Conservation (phyloP, 1,140 invertebrate species). For the Eurosta solidaginis region DNA sequence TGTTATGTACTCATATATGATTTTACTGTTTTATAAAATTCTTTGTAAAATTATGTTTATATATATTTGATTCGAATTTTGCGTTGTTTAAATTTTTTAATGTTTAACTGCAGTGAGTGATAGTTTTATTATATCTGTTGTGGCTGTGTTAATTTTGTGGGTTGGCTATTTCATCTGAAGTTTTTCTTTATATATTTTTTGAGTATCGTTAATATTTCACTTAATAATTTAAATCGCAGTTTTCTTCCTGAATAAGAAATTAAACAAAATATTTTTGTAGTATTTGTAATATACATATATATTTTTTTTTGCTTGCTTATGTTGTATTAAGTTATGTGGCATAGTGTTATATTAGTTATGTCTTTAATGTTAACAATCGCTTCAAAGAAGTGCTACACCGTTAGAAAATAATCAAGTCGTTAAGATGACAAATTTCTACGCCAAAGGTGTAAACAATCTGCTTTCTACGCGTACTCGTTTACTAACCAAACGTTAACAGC, state of each 20-base stretch:
- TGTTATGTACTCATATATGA: not conserved
- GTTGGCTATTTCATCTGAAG: not conserved
- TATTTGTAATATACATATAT: too few species aligned
- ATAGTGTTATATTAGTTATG: too few species aligned
- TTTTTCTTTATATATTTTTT: constrained; percentile 30
- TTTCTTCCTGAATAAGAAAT: constrained; percentile 53
- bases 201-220: constrained; percentile 43
- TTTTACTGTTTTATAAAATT: constrained; percentile 10
- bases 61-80: not conserved
- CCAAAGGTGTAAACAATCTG: too few species aligned
- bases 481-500: too few species aligned
- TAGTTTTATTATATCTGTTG: not conserved
- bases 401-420: too few species aligned
- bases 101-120: not conserved
- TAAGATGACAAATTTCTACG: too few species aligned
- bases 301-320: not conserved
- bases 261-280: constrained; percentile 42
- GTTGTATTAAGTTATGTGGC: not conserved
- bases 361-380: too few species aligned
- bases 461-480: too few species aligned
- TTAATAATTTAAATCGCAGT: constrained; percentile 58
- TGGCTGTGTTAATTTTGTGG: not conserved
- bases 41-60: not conserved
- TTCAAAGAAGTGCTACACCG: too few species aligned
- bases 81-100: not conserved